Base-by-base conservation (phyloP, 2,888 invertebrate genomes). In the Myathropa florea region DNA sequence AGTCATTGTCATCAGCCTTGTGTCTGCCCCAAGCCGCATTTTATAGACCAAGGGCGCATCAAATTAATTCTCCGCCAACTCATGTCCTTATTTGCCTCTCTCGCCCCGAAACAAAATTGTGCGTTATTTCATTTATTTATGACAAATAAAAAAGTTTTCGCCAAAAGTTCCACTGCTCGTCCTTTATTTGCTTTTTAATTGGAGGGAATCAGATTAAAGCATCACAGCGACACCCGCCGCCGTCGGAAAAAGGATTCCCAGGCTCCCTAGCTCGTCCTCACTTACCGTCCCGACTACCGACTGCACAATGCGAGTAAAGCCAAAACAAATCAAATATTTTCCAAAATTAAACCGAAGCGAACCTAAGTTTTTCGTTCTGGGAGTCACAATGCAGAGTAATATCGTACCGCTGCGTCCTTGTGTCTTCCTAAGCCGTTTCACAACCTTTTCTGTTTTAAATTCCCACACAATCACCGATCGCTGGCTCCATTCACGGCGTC, bases 151-250 rank as follows among this genome's bases (percentile, higher is more conserved):
- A 65, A 30, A 55, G 14, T 33, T 36, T 64, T 18, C 9, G 9
- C 33, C 1, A 63, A 39, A 75, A 65, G 67, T 36, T 64, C 64
- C 65, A 23, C 53, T 0, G 71, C 72, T 71, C 78, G 78, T 81
- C 73, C 68, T 81, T 80, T 73, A 73, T 80, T 80, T 59, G 72
- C 36, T 68, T 68, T 81, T 75, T 68, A 81, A 81, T 81, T 81
- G 80, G 61, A 61, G 39, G 53, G 68, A 81, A 81, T 81, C 73
- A 67, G 73, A 81, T 81, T 81, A 81, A 73, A 68, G 57, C 57
- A 7, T 36, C 73, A 73, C 63, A 61, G 55, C 18, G 63, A 36
- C 65, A 60, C 53, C 68, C 2, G 28, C n/a, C 18, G 57, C 4
- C 64, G 28, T 46, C 12, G 28, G 67, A 28, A 36, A 78, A 83